phyloP scores from a whole-genome alignment of 2,113 vertebrate species.

The Lutjanus erythropterus region DNA sequence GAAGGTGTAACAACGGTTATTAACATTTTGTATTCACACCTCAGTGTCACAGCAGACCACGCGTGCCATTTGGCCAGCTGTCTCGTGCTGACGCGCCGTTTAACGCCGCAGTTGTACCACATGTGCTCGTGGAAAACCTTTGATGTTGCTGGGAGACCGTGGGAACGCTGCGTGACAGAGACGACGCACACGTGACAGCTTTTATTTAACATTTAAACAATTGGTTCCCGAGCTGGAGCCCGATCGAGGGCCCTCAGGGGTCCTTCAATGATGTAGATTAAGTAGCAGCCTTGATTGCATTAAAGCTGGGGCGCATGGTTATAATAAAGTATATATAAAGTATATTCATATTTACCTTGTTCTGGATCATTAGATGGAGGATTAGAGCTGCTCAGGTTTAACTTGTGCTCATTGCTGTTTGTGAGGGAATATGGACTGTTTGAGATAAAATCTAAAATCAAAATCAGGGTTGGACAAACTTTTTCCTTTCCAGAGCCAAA shows the following conservation, averaged over 20 bases:
- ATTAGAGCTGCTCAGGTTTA: too few species aligned
- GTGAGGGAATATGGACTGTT: too few species aligned
- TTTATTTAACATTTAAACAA: not conserved
- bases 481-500: too few species aligned
- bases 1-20: not conserved
- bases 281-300: constrained; percentile 1
- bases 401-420: too few species aligned
- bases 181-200: constrained; percentile 9
- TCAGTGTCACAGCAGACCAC: constrained; percentile 10
- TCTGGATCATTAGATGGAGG: too few species aligned
- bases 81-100: constrained; percentile 48
- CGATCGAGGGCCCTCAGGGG: not conserved
- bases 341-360: too few species aligned
- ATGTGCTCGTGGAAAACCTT: constrained; percentile 11
- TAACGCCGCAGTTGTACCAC: constrained; percentile 8
- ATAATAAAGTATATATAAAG: too few species aligned
- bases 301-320: not conserved
- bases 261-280: not conserved
- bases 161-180: constrained; percentile 18
- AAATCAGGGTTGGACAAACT: too few species aligned
- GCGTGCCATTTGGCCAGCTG: constrained; percentile 62
- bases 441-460: too few species aligned
- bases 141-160: constrained; percentile 35
- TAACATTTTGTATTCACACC: constrained; percentile 24
- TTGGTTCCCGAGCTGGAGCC: not conserved